phyloP scores from a whole-genome alignment of 2,888 invertebrate species.

The Rhorus exstirpatorius region DNA sequence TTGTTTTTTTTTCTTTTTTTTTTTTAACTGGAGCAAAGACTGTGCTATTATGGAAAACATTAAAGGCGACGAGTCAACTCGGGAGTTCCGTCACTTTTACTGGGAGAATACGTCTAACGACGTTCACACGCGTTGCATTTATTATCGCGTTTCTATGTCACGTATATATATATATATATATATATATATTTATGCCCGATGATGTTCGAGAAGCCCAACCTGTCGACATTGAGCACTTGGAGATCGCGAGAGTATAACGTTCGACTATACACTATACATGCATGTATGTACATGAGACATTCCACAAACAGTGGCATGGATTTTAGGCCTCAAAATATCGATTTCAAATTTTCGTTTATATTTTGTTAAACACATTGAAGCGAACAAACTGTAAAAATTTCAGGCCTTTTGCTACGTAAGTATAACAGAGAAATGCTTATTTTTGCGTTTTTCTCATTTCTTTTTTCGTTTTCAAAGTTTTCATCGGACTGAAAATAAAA shows the following conservation, averaged over 20 bases:
- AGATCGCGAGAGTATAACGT: constrained; percentile 55
- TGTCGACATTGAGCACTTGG: constrained; percentile 78
- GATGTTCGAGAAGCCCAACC: constrained; percentile 68
- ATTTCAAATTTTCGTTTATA: too few relatives aligned
- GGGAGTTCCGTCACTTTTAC: constrained; percentile 68
- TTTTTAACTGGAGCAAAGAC: constrained; percentile 21
- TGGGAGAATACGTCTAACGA: constrained; percentile 79
- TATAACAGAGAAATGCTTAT: too few relatives aligned
- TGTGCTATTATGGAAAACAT: constrained; percentile 54
- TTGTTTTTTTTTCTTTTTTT: too few relatives aligned
- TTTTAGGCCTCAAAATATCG: too few relatives aligned
- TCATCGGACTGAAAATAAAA: too few relatives aligned
- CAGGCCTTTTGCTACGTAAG: too few relatives aligned
- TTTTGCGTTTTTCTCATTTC: too few relatives aligned
- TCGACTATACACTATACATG: background rate
- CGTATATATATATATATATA: background rate
- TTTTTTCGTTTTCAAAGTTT: too few relatives aligned
- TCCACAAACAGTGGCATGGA: too few relatives aligned
- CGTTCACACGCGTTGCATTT: constrained; percentile 82
- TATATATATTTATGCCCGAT: background rate
- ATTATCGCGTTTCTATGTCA: constrained; percentile 64
- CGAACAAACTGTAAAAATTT: too few relatives aligned
- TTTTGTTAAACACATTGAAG: too few relatives aligned
- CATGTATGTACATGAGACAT: background rate
- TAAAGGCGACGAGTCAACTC: constrained; percentile 57